Evolutionary conservation across 2,888 invertebrate genomes (phyloP), one percentile per base, ranked within the genome.

Genomic region (Lacanobia oleracea): DNA sequence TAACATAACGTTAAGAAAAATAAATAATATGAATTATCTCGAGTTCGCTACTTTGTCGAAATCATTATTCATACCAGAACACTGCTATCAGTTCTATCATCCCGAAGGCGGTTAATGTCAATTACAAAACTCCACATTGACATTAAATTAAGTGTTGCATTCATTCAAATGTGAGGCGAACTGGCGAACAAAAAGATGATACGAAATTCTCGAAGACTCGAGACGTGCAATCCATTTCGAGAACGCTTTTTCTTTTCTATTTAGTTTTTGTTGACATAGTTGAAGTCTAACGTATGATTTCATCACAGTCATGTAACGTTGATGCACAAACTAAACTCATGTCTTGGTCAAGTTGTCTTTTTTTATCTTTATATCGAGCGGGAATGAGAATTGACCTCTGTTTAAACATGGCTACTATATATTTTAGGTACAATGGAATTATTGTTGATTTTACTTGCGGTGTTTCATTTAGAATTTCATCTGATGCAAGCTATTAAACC

Each of bases 101-200:
- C 43, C 60, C 33, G 23, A 59, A 57, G n/a, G 57, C 40, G 23
- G 50, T 33, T 73, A 82, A 82, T 81, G 79, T 53, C 78, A 80
- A 69, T 78, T 81, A 69, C 81, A 75, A 78, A 81, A 83, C 50
- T 60, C 43, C 48, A 51, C 72, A 75, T 75, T 78, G 81, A 72
- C 82, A 82, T 83, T 82, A 69, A 69, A 73, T 70, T 72, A 75
- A 68, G 63, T 71, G 53, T 73, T 72, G 56, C 79, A 70, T 72
- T 33, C 18, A 67, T 66, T 72, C 56, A 67, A 79, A 76, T 65
- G 71, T 70, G 67, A 78, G 68, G 45, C 56, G 63, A 78, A 72
- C 62, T 27, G 27, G 27, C 27, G 27, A 27, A 27, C n/a, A 75
- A 81, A 75, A 78, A 75, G 63, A 75, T 64, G 59, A 67, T 14